Evolutionary conservation across 2,888 invertebrate genomes (phyloP).

Genomic region (Cryptocheilus praepositus): DNA sequence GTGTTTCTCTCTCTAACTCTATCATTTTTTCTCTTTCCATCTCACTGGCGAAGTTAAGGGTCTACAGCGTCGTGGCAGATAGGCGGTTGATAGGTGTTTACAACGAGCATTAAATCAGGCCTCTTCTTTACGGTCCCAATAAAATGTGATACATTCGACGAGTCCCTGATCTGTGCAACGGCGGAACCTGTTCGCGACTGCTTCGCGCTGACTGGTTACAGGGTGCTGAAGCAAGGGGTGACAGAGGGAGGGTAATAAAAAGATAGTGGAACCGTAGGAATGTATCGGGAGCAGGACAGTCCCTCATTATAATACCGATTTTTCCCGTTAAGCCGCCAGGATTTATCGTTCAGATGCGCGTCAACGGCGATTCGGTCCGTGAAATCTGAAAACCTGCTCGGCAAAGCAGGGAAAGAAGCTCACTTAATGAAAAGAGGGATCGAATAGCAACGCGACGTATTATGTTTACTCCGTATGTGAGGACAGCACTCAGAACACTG

Average conservation of each 20-base stretch:
- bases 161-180: conserved; percentile 22
- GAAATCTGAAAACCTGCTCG: too few relatives aligned
- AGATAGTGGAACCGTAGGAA: conserved; percentile 1
- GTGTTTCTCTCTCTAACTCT: not conserved
- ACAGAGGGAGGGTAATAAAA: conserved; percentile 12
- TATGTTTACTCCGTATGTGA: too few relatives aligned
- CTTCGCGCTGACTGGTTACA: not conserved
- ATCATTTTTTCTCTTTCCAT: too few relatives aligned
- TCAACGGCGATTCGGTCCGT: too few relatives aligned
- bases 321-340: conserved; percentile 13
- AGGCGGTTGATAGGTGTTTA: conserved; percentile 32
- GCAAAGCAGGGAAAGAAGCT: too few relatives aligned
- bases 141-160: conserved; percentile 32
- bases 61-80: not conserved
- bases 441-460: too few relatives aligned
- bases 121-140: conserved; percentile 38
- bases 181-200: conserved; percentile 42
- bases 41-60: not conserved
- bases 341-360: too few relatives aligned
- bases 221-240: not conserved
- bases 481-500: too few relatives aligned
- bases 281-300: conserved; percentile 4
- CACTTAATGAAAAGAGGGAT: too few relatives aligned
- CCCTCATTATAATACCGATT: conserved; percentile 27
- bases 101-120: conserved; percentile 28